Evolutionary conservation across 2,113 vertebrate species (phyloP).

Genomic region (Mesembrinibis cayennensis): DNA sequence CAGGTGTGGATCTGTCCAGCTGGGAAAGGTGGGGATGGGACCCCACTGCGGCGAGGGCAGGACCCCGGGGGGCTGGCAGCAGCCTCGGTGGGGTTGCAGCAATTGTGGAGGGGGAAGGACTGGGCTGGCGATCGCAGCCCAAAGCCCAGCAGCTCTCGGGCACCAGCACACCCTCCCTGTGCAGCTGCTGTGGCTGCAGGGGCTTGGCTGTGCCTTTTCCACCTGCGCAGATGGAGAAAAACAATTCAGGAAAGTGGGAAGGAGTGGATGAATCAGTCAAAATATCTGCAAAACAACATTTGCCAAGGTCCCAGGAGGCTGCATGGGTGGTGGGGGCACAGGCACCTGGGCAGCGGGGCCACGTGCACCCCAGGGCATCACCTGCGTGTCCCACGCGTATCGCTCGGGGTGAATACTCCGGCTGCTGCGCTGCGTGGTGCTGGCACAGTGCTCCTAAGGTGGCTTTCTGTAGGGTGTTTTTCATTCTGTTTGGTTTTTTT

Average conservation of each 20-base stretch:
- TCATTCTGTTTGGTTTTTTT: rapidly evolving
- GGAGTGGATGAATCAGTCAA: background rate
- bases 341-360: background rate
- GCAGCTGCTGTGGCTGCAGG: background rate
- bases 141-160: background rate
- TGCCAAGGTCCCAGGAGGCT: background rate
- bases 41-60: background rate
- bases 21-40: background rate
- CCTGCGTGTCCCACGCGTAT: rapidly evolving
- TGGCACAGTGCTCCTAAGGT: background rate
- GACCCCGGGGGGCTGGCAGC: background rate
- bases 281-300: background rate
- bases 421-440: background rate
- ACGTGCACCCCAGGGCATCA: background rate
- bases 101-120: background rate
- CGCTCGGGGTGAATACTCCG: rapidly evolving
- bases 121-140: background rate
- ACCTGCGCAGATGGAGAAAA: background rate
- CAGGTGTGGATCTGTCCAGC: rapidly evolving
- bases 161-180: rapidly evolving
- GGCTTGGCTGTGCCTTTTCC: background rate
- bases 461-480: background rate
- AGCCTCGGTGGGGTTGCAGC: background rate
- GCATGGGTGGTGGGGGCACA: background rate
- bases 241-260: background rate